These are phyloP conservation scores for Bombus breviceps DNA, from an alignment of 1,140 invertebrate genomes.

Conservation along the genomic window DNA sequence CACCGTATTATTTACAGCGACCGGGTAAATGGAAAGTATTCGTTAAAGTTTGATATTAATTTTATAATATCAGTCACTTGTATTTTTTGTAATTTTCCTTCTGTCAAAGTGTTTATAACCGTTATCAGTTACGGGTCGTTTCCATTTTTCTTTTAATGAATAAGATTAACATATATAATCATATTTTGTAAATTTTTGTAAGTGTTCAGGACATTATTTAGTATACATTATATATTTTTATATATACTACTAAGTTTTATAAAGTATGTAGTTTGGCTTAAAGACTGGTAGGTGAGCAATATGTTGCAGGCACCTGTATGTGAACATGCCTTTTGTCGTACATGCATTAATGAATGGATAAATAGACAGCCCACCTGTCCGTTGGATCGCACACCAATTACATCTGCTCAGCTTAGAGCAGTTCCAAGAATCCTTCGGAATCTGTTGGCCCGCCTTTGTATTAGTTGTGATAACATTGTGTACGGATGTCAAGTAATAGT, in stretches of 20 bases:
- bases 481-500: slow-evolving; percentile 93
- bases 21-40: background rate
- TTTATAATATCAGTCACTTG: background rate
- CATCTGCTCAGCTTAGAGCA: slow-evolving; percentile 92
- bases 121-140: too few relatives aligned
- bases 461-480: slow-evolving; percentile 94
- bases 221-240: background rate
- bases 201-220: background rate
- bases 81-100: slow-evolving; percentile 7
- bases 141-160: background rate
- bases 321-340: slow-evolving; percentile 97
- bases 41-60: background rate
- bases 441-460: slow-evolving; percentile 92
- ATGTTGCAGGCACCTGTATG: slow-evolving; percentile 93
- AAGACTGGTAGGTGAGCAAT: slow-evolving; percentile 75
- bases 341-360: slow-evolving; percentile 97
- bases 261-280: slow-evolving; percentile 55
- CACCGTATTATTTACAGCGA: background rate
- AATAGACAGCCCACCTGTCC: slow-evolving; percentile 96
- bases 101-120: slow-evolving; percentile 17
- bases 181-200: background rate
- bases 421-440: slow-evolving; percentile 96
- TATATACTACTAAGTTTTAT: slow-evolving; percentile 17
- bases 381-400: slow-evolving; percentile 94
- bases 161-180: background rate